Conservation (phyloP, 2,797 vertebrate species). For the Bufotes viridis region DNA sequence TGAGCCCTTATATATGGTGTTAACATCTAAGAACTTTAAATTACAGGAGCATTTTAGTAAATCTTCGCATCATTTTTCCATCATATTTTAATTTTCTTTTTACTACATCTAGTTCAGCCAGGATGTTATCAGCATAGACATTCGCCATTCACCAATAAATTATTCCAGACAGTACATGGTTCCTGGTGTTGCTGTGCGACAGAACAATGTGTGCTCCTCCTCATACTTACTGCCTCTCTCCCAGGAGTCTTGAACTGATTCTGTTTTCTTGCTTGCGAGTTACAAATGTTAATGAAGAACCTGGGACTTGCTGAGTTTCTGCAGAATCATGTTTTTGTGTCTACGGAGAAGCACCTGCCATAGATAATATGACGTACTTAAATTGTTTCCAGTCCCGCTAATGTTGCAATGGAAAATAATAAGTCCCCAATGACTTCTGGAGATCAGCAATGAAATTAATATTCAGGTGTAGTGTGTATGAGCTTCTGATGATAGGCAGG, state of each 20-base stretch:
- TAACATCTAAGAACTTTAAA: too few relatives aligned
- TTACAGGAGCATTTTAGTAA: not conserved
- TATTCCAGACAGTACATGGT: slow-evolving; percentile 39
- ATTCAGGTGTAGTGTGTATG: slow-evolving; percentile 34
- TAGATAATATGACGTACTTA: slow-evolving; percentile 32
- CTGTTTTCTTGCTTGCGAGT: slow-evolving; percentile 48
- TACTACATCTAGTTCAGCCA: slow-evolving; percentile 16
- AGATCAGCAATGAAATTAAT: slow-evolving; percentile 27
- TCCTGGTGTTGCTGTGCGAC: slow-evolving; percentile 26
- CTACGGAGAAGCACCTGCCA: slow-evolving; percentile 19
- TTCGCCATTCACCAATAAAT: slow-evolving; percentile 27
- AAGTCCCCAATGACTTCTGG: slow-evolving; percentile 26
- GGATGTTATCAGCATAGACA: slow-evolving; percentile 29
- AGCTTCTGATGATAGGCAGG: slow-evolving; percentile 25
- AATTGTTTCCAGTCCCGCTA: slow-evolving; percentile 19
- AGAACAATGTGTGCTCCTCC: slow-evolving; percentile 27
- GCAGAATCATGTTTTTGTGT: slow-evolving; percentile 29
- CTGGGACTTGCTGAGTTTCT: slow-evolving; percentile 28
- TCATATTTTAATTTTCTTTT: not conserved
- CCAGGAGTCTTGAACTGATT: slow-evolving; percentile 49
- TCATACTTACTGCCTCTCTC: slow-evolving; percentile 41
- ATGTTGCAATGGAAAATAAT: slow-evolving; percentile 22
- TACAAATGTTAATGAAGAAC: slow-evolving; percentile 51
- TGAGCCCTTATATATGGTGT: too few relatives aligned
- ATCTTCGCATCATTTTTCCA: not conserved